A percentile compares a stretch with the other conserved stretches of the same genome.
Evolutionary conservation across 2,888 invertebrate genomes (phyloP).

Genomic region (Thecophora atra): DNA sequence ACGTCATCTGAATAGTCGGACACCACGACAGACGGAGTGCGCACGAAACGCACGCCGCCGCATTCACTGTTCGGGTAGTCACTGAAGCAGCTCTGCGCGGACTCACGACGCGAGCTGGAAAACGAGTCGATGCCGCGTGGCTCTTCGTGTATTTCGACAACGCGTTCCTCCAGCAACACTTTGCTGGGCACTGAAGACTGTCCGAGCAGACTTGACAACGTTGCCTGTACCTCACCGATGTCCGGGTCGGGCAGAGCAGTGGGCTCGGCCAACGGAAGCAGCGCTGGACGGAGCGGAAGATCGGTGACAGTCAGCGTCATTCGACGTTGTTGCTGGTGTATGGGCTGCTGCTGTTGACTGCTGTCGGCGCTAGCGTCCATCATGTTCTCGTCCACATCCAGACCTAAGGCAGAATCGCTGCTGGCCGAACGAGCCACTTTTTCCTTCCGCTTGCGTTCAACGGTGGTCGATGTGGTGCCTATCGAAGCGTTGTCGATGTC

Average conservation of each 20-base stretch:
- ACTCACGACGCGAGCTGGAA: constrained; percentile 66
- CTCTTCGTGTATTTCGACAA: constrained; percentile 67
- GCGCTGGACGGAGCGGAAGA: constrained; percentile 62
- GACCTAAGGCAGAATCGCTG: constrained; percentile 63
- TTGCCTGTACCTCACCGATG: constrained; percentile 41
- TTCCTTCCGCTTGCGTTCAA: constrained; percentile 51
- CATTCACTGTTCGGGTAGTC: constrained; percentile 66
- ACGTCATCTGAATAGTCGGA: constrained; percentile 86
- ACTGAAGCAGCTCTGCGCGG: constrained; percentile 65
- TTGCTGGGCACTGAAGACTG: constrained; percentile 59
- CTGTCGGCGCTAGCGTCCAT: constrained; percentile 18
- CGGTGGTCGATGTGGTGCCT: constrained; percentile 41
- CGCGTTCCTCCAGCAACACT: constrained; percentile 71
- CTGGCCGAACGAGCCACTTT: constrained; percentile 64
- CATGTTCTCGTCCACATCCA: constrained; percentile 60
- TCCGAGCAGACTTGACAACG: constrained; percentile 40
- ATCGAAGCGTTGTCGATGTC: constrained; percentile 41
- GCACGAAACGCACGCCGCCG: constrained; percentile 71
- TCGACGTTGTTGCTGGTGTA: constrained; percentile 51
- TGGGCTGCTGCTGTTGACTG: constrained; percentile 37
- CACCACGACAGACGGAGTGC: constrained; percentile 87
- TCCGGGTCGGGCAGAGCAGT: constrained; percentile 61
- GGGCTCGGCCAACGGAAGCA: constrained; percentile 64
- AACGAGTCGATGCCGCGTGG: constrained; percentile 43
- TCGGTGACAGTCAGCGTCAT: constrained; percentile 65